These are phyloP conservation scores for Protophormia terraenovae DNA, from an alignment of 2,888 invertebrate species.

Conservation along the genomic window DNA sequence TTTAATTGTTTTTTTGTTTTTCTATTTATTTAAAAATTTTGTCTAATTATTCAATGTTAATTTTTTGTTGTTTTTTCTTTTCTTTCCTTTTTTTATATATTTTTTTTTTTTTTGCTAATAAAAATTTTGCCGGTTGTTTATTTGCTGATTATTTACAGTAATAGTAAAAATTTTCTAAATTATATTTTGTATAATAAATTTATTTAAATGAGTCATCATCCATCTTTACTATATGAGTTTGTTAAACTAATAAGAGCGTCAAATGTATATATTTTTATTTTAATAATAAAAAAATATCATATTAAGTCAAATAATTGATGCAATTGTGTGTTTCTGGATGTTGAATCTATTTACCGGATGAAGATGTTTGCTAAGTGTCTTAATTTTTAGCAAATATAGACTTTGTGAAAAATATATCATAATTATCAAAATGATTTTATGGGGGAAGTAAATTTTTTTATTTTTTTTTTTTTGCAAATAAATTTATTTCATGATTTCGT, in stretches of 20 bases:
- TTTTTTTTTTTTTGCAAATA: too few species aligned
- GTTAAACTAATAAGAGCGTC: not conserved
- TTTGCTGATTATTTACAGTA: slow-evolving; percentile 35
- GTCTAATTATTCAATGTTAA: too few species aligned
- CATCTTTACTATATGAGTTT: not conserved
- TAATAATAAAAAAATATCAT: not conserved
- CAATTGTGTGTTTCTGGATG: not conserved
- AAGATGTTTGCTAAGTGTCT: not conserved
- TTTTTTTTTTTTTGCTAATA: not conserved
- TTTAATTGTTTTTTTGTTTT: too few species aligned
- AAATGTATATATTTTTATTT: not conserved
- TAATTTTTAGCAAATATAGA: not conserved
- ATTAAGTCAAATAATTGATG: not conserved
- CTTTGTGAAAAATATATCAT: not conserved
- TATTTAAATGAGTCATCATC: slow-evolving; percentile 24
- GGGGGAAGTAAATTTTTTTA: not conserved
- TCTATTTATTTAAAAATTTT: too few species aligned
- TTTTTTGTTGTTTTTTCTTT: not conserved
- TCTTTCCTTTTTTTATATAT: too few species aligned
- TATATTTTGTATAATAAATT: slow-evolving; percentile 5
- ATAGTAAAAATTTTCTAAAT: slow-evolving; percentile 7
- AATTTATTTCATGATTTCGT: too few species aligned
- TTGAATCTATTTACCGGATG: not conserved
- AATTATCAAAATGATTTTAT: not conserved
- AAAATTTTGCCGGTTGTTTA: slow-evolving; percentile 23